phyloP scores from a whole-genome alignment of 1,140 invertebrate genomes.

The Lycorma delicatula region DNA sequence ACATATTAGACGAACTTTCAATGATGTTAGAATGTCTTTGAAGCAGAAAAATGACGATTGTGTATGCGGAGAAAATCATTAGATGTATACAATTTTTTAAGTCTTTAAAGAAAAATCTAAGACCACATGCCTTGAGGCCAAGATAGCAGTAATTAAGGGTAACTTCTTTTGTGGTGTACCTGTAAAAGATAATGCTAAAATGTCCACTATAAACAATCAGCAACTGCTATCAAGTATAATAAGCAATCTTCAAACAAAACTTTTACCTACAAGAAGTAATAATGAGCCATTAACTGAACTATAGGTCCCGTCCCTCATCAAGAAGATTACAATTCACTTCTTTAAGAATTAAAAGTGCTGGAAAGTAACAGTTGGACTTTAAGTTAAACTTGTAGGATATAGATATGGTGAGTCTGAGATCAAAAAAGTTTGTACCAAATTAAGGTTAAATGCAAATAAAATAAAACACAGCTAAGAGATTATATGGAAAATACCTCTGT shows the following conservation, averaged over 20 bases:
- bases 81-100: no score
- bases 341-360: constrained; percentile 14
- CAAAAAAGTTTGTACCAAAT: constrained; percentile 11
- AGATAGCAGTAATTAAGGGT: no score
- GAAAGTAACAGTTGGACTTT: constrained; percentile 6
- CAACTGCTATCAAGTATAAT: constrained; percentile 9
- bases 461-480: constrained; percentile 14
- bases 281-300: constrained; percentile 16
- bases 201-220: not conserved
- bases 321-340: constrained; percentile 7
- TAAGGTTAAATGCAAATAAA: constrained; percentile 13
- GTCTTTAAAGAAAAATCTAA: no score
- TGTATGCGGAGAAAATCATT: no score
- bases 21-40: no score
- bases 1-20: no score
- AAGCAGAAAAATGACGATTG: no score
- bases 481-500: constrained; percentile 8
- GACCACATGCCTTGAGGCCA: no score
- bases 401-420: constrained; percentile 1
- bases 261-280: constrained; percentile 8
- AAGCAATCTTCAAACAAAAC: constrained; percentile 7
- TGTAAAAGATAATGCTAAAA: not conserved
- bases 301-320: not conserved
- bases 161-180: no score
- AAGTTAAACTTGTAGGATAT: constrained; percentile 1